Evolutionary conservation across 1,140 invertebrate species (phyloP), one percentile per base, ranked within the genome.

Genomic region (Atta cephalotes): DNA sequence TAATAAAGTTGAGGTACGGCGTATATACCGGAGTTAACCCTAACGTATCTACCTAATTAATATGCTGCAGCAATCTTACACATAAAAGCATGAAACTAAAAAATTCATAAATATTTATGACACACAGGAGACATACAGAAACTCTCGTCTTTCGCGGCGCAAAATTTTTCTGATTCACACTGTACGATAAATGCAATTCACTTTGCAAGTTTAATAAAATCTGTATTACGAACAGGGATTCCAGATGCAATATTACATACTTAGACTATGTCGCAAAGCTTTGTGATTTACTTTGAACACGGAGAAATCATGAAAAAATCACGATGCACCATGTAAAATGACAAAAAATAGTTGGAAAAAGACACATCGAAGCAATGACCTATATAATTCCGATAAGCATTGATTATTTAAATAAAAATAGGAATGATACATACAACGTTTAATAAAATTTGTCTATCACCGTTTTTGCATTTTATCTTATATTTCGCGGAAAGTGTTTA

Each of bases 31-130:
- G 28, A 28, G 28, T 28, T 28, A 28, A 28, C 2, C 28, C 3
- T 16, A 70, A 3, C 21, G n/a, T 45, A 31, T 14, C 2, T 58
- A 49, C 6, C 10, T 45, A 66, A 81, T 71, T 56, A 68, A 35
- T 53, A 53, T 66, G 18, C 12, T 16, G 2, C 9, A 3, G 14
- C 16, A 21, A 2, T 63, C 2, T 68, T 31, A 45, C 39, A 45
- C 39, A 45, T 58, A 62, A 21, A 62, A n/a, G 45, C 18, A 7
- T 2, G 16, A 28, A 82, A 21, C 14, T 60, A 62, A 74, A 62
- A 9, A 51, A 63, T 62, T 84, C 39, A 76, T 84, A 51, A 84
- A 84, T 76, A 84, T 82, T 82, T 62, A 82, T 35, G 80, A 16
- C 35, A 49, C 39, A 31, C 25, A 35, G 35, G 39, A 63, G n/a